Conservation (phyloP, 1,140 invertebrate species). For the Tribolium madens region DNA sequence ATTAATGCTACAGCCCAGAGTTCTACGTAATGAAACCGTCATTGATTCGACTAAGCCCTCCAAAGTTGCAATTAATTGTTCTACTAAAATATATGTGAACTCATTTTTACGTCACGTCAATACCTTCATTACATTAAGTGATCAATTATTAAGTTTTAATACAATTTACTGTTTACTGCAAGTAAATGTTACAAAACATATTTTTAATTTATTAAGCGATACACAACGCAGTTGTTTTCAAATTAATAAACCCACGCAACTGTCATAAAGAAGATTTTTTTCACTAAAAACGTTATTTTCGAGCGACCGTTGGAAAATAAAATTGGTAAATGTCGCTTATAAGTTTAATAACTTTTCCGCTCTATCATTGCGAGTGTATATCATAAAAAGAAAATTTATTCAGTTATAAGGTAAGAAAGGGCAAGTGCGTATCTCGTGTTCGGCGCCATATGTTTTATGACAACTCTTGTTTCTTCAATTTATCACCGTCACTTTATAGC, state of each 20-base stretch:
- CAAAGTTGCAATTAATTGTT: neutral
- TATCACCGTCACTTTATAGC: neutral
- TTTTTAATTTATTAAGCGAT: no score
- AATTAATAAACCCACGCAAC: no score
- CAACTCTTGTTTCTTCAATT: neutral
- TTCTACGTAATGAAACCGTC: conserved; percentile 18
- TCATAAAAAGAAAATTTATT: neutral
- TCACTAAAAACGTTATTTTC: neutral
- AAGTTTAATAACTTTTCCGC: neutral
- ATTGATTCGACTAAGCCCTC: neutral
- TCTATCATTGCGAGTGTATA: neutral
- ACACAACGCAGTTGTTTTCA: no score
- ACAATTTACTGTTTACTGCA: no score
- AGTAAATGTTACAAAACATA: no score
- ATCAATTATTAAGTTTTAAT: no score
- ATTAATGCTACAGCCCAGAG: conserved; percentile 34
- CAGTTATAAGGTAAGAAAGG: neutral
- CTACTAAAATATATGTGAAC: neutral
- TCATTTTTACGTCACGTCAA: no score
- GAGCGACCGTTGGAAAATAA: neutral
- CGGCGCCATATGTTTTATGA: neutral
- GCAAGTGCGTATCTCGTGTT: neutral
- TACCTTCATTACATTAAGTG: no score
- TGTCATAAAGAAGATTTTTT: neutral
- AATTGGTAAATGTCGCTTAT: neutral